Evolutionary conservation across 2,888 invertebrate genomes (phyloP), one percentile per base, ranked within the genome.

Genomic region (Drosophila basisetae): DNA sequence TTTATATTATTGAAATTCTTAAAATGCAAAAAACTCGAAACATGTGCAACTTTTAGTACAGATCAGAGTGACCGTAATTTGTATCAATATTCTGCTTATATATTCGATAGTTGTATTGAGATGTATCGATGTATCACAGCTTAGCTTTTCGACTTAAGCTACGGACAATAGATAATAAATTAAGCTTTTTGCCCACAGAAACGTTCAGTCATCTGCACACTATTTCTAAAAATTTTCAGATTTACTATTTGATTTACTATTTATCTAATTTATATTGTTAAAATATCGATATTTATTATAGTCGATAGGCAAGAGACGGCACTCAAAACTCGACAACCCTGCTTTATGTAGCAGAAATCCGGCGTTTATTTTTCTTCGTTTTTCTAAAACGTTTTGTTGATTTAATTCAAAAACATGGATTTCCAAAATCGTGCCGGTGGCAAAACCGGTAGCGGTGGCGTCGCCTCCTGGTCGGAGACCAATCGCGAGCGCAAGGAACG

Each of bases 381-480:
- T n/a, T n/a, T 13, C 7, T 2, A 28, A 47, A 72, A 37, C 39
- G 30, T 62, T 68, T 61, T 52, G 31, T n/a, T 22, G 53, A 71
- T 39, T 54, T 50, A 43, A 71, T 13, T 64, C 4, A 61, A 71
- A 80, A 64, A 31, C 64, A 99, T 99, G 99, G 99, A 99, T 95
- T 99, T 99, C 91, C 99, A 99, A 95, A 98, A 99, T 94, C 95
- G 99, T 73, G 97, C 99, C 74, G 99, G 99, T 82, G 99, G 99
- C 18, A 99, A 99, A 94, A 99, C 99, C 11, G 99, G 99, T n/a
- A 97, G 98, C 64, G 99, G 99, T 79, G 99, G 99, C 62, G 99
- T 99, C 63, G 99, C 99, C 88, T 99, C 99, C 91, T 99, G 98
- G 97, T 98, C 99, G 0, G 99, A 99, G 94, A 97, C 98, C 76